phyloP scores from a whole-genome alignment of 2,113 vertebrate genomes.

The Leiothrix lutea region DNA sequence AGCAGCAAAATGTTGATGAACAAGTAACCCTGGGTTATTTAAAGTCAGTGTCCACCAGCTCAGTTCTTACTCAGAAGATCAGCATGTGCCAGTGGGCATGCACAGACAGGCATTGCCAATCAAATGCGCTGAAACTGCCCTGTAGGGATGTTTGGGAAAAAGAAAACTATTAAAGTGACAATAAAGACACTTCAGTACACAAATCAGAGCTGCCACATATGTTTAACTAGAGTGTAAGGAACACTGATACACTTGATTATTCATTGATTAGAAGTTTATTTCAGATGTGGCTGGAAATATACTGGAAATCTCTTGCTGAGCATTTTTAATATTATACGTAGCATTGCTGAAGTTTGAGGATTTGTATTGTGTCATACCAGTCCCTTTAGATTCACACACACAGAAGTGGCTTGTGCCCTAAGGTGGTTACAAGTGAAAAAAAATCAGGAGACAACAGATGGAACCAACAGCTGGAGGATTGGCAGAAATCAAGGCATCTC shows the following conservation, averaged over 20 bases:
- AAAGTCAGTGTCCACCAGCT: not conserved
- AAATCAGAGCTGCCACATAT: not conserved
- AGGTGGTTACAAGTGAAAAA: constrained; percentile 9
- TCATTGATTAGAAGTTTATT: not conserved
- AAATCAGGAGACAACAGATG: constrained; percentile 39
- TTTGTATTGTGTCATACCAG: not conserved
- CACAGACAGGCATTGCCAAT: not conserved
- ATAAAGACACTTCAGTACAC: not conserved
- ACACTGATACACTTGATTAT: not conserved
- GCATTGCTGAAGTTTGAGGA: not conserved
- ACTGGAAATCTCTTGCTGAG: not conserved
- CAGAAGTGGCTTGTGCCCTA: not conserved
- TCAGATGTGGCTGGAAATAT: not conserved
- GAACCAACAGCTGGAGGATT: constrained; percentile 29
- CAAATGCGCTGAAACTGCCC: not conserved
- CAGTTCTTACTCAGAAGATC: not conserved
- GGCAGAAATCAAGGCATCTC: not conserved
- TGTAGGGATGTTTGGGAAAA: not conserved
- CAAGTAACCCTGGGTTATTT: not conserved
- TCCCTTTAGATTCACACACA: fast-evolving
- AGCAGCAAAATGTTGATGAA: not conserved
- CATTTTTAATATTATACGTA: not conserved
- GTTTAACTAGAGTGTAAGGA: not conserved
- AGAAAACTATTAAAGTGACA: not conserved
- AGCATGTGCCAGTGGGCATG: not conserved